Conservation (phyloP, 2,888 invertebrate species). For the Chrysolina americana region DNA sequence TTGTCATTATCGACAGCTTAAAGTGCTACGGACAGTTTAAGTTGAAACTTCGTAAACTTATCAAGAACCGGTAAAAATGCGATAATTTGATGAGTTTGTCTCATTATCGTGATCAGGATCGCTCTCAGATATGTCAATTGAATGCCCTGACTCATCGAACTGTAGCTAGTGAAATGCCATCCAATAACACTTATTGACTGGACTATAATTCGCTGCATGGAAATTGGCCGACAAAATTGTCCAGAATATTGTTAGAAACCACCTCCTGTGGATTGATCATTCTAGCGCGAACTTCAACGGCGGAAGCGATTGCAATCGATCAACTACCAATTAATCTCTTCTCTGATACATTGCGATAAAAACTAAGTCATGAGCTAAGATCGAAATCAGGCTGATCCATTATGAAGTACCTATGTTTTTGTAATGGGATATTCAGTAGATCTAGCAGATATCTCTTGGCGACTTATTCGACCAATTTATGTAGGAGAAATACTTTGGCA, state of each 20-base stretch:
- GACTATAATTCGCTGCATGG: not conserved
- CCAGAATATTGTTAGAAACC: not conserved
- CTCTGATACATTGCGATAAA: not conserved
- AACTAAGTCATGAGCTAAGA: not conserved
- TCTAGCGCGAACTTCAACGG: not conserved
- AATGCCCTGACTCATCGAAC: too few relatives aligned
- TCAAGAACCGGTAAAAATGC: too few relatives aligned
- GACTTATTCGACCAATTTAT: not conserved
- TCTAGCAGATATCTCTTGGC: not conserved
- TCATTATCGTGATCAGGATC: too few relatives aligned
- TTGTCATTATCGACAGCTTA: too few relatives aligned
- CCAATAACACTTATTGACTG: too few relatives aligned
- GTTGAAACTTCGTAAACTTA: too few relatives aligned
- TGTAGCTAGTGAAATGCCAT: too few relatives aligned
- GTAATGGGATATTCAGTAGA: not conserved
- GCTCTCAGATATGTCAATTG: too few relatives aligned
- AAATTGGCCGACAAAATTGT: not conserved
- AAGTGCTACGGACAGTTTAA: too few relatives aligned
- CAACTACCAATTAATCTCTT: not conserved
- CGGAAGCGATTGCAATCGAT: constrained; percentile 4
- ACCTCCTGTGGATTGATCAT: constrained; percentile 4
- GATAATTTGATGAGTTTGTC: too few relatives aligned
- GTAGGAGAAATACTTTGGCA: not conserved
- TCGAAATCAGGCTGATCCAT: not conserved
- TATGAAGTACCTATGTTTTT: constrained; percentile 1